Evolutionary conservation across 2,797 vertebrate genomes (phyloP), one percentile per base, ranked within the genome.

Genomic region (Holocentrus rufus): DNA sequence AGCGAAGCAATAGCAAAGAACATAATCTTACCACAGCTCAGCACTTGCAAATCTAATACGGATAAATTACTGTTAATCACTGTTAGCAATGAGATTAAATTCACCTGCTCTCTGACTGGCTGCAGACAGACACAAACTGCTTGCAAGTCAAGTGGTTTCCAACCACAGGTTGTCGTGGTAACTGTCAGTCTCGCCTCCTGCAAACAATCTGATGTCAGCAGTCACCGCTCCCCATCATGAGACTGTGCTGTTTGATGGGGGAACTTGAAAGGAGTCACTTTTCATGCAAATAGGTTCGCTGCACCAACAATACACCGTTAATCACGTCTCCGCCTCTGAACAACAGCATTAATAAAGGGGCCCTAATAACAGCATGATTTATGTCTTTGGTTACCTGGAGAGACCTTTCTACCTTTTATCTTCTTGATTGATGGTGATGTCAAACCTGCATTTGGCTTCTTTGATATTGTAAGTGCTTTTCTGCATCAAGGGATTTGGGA

Each of bases 391-490:
- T 77, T 47, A 70, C 74, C 70, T 47, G 31, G 15, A 61, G 64
- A 69, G 64, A 79, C 73, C 65, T 70, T 69, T 27, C 54, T 42
- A 52, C 62, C 74, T 81, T 85, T 86, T 76, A 81, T 87, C 74
- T 53, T 25, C 9, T 17, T 78, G 72, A 83, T 75, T 72, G 64
- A 83, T 1, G 53, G 22, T 34, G 57, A 77, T 69, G 62, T 77
- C 65, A 64, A 27, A 72, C 25, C 76, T 60, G 76, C 39, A 11
- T 74, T 79, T 65, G 73, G 70, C 61, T 73, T 54, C 79, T 87
- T 86, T 86, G 62, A 74, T 72, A 72, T 77, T 72, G 64, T 77
- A 67, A 89, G 88, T 86, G 87, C 82, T 79, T 89, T 90, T 88
- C 78, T 76, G 77, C 91, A 82, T 88, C 81, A 87, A 78, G 56